Base-by-base conservation (phyloP, 2,797 vertebrate species). In the Pangasius mekongensis region DNA sequence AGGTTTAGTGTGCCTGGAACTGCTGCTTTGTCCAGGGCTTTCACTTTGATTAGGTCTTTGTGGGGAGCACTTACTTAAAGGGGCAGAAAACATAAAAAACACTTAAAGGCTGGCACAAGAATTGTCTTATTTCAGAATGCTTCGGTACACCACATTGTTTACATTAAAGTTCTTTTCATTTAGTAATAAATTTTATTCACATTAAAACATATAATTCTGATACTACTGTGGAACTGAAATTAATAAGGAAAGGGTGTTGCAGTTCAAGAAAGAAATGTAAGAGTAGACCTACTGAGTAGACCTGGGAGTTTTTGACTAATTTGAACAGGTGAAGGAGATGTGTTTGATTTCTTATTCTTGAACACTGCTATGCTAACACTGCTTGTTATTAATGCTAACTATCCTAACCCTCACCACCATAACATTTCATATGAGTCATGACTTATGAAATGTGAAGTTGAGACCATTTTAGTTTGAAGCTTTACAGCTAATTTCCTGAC, bases 31-130 rank as follows among this genome's bases (percentile, higher is more conserved):
- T 64, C 78, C 54, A 39, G 33, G 22, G 78, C 33, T 82, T 82
- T 82, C 80, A 47, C 36, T 64, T 64, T 43, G 58, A 83, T 83
- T 83, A n/a, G 56, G 24, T 83, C 36, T 83, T 83, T 83, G 80
- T 64, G 3, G 33, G 58, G 24, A 64, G 58, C 36, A 62, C n/a
- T 81, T 20, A 39, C 52, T 60, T 39, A 60, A 60, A 81, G 52
- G 52, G 76, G n/a, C 16, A 33, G 52, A 56, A 58, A 49, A n/a
- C 5, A 49, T 0, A n/a, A 33, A 33, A 33, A 56, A 33, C 4
- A 16, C 13, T 30, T 77, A 24, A 77, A 52, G 27, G 7, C 49
- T 54, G 13, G 58, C 9, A 80, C 14, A 74, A 56, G 10, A 36
- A 39, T 39, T 27, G 36, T 60, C 11, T 39, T 81, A 33, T 74